Evolutionary conservation across 1,140 invertebrate species (phyloP), one percentile per base, ranked within the genome.

Genomic region (Helicorthomorpha holstii): DNA sequence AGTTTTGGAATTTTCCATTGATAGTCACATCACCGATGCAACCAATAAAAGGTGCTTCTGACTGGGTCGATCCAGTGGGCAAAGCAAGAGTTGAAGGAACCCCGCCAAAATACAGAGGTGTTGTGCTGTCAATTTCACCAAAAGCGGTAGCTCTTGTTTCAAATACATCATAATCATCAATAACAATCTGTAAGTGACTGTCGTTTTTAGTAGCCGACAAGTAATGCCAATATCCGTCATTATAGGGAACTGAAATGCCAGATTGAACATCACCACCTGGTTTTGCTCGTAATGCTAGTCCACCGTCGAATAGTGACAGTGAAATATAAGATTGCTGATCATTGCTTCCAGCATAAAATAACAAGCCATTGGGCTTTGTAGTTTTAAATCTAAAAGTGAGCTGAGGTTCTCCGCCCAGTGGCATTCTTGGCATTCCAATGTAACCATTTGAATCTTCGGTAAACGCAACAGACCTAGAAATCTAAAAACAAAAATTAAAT

Each of bases 221-320:
- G 3, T 89, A 87, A 66, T 98, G 93, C 88, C 92, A 95, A 52
- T 83, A 75, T 27, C 81, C 83, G 66, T 97, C 91, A 62, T 89
- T 84, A 64, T 85, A 90, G 45, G 66, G 70, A 1, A 70, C 76
- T 70, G 71, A 1, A 75, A 66, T 22, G 7, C 72, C 72, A 0
- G 76, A 55, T 51, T n/a, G 22, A 68, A 73, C 21, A 83, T 62
- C 54, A 74, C 70, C 57, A 51, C 66, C 65, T 21, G 65, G 64
- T 50, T 58, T 59, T 2, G 59, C 63, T 2, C 78, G 76, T 14
- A 91, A 71, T 0, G 77, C 72, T 0, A 92, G 63, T 25, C 73
- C 67, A 21, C 87, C 86, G 50, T 83, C 71, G 0, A 71, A 61
- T 22, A 93, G 50, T 0, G 78, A 75, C 1, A 93, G 63, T 0